Percentiles rank a stretch among this genome's conserved stretches.
Evolutionary conservation across 2,113 vertebrate genomes (phyloP).

Genomic region (Corvus cornix): DNA sequence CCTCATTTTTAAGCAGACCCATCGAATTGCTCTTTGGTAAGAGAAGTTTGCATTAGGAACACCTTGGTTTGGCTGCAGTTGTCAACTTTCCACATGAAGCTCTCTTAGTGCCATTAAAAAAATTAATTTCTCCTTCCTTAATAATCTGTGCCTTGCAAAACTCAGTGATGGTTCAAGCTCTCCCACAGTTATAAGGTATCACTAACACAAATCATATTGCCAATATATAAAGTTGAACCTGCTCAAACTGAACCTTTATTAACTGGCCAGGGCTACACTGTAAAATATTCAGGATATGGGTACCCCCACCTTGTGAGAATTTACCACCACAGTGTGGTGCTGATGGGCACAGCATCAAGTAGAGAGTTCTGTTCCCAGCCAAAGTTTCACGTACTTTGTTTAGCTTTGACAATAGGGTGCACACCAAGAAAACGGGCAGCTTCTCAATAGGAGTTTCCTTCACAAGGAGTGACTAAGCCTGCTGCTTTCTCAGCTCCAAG

Average conservation of each 20-base stretch:
- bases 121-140: background rate
- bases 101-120: background rate
- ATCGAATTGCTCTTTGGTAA: background rate
- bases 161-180: background rate
- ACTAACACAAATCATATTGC: background rate
- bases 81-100: background rate
- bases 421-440: background rate
- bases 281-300: background rate
- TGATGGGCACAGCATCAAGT: background rate
- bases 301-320: background rate
- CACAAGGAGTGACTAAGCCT: background rate
- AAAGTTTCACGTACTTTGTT: background rate
- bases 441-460: background rate
- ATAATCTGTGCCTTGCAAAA: background rate
- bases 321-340: background rate
- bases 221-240: background rate
- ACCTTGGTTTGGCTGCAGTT: background rate
- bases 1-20: background rate
- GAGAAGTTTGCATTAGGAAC: background rate
- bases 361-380: background rate
- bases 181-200: background rate
- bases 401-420: background rate
- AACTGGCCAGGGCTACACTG: background rate
- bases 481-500: background rate
- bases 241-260: background rate